Evolutionary conservation across 2,113 vertebrate genomes (phyloP).

Genomic region (Anarrhichthys ocellatus): DNA sequence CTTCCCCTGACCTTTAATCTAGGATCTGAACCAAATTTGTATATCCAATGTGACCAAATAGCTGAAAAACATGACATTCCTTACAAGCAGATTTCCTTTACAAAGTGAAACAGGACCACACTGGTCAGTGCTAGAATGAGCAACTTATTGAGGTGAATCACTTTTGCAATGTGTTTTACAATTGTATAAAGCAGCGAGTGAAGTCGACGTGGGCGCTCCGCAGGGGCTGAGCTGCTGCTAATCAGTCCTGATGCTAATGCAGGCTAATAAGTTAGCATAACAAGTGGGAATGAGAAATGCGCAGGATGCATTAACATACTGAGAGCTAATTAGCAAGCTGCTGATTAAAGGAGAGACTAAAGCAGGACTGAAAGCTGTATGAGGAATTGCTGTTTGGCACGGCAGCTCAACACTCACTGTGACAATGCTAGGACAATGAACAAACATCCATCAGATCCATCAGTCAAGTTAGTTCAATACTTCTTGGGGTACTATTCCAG

Average conservation of each 20-base stretch:
- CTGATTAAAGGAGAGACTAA: slow-evolving; percentile 79
- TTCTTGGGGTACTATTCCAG: not conserved
- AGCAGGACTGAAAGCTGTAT: slow-evolving; percentile 67
- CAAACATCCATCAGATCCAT: slow-evolving; percentile 3
- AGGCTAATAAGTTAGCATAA: slow-evolving; percentile 81
- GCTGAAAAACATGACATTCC: not conserved
- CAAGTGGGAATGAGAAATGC: slow-evolving; percentile 64
- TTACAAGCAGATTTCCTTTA: not conserved
- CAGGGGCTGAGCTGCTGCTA: slow-evolving; percentile 63
- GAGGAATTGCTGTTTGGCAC: slow-evolving; percentile 31
- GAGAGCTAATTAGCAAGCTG: slow-evolving; percentile 75
- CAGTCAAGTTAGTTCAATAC: not conserved
- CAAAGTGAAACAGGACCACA: not conserved
- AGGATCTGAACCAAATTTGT: not conserved
- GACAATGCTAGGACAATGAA: not conserved
- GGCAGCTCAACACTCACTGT: not conserved
- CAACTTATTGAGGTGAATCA: not conserved
- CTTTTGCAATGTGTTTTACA: slow-evolving; percentile 26
- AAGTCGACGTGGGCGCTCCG: slow-evolving; percentile 47
- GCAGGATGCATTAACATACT: slow-evolving; percentile 73
- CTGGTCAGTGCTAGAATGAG: not conserved
- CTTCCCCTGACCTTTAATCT: not conserved
- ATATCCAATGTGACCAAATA: not conserved
- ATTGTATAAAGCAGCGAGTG: slow-evolving; percentile 44
- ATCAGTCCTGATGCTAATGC: slow-evolving; percentile 80